A percentile compares a stretch with the other conserved stretches of the same genome.
phyloP scores from a whole-genome alignment of 2,888 invertebrate species.

The Drosophila prolongata region DNA sequence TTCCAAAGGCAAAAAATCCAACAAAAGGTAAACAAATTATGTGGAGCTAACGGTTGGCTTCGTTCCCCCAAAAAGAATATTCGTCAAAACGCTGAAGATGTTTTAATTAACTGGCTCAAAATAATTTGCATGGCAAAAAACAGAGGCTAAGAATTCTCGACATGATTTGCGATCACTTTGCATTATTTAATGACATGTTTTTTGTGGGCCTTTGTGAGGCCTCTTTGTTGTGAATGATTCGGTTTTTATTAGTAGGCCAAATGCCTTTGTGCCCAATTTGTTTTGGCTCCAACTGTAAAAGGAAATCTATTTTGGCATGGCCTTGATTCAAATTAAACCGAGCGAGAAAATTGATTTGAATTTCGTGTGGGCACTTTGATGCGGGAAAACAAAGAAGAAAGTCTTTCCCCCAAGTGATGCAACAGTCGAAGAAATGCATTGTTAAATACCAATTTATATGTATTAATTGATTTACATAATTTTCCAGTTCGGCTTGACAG shows the following conservation, averaged over 20 bases:
- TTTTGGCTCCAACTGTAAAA: slow-evolving; percentile 61
- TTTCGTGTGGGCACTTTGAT: slow-evolving; percentile 15
- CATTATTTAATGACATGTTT: slow-evolving; percentile 49
- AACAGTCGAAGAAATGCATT: slow-evolving; percentile 25
- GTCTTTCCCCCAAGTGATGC: slow-evolving; percentile 40
- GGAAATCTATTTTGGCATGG: slow-evolving; percentile 61
- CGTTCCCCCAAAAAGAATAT: slow-evolving; percentile 32
- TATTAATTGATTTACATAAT: slow-evolving; percentile 42
- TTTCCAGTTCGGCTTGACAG: slow-evolving; percentile 27
- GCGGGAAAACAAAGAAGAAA: slow-evolving; percentile 42
- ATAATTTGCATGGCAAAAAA: slow-evolving; percentile 52
- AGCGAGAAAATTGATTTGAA: slow-evolving; percentile 25
- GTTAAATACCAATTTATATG: slow-evolving; percentile 23
- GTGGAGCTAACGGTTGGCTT: slow-evolving; percentile 64
- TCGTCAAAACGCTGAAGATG: slow-evolving; percentile 27
- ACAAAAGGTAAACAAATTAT: slow-evolving; percentile 48
- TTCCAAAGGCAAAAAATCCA: slow-evolving; percentile 3
- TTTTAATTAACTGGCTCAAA: slow-evolving; percentile 49
- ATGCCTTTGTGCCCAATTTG: slow-evolving; percentile 37
- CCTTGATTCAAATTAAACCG: slow-evolving; percentile 50
- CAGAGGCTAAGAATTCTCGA: slow-evolving; percentile 41
- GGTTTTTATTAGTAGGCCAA: slow-evolving; percentile 31
- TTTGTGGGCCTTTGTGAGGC: slow-evolving; percentile 28
- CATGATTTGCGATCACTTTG: slow-evolving; percentile 51
- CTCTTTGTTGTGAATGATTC: slow-evolving; percentile 25